Evolutionary conservation across 37 sponge, comb jelly and placozoan species (phyloP).

Genomic region (Hormiphora californensis): DNA sequence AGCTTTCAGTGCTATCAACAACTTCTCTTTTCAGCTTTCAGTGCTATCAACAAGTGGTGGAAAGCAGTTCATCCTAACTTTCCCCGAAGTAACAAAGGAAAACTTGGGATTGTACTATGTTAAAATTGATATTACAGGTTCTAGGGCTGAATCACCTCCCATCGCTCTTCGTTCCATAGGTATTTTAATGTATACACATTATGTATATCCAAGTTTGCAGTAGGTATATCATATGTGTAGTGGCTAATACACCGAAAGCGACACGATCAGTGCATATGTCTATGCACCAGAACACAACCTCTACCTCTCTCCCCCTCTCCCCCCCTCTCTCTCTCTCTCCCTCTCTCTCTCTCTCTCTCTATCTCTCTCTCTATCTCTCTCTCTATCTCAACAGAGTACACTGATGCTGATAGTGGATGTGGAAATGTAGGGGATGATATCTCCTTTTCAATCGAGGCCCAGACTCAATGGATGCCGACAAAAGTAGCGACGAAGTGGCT

Average conservation of each 20-base stretch:
- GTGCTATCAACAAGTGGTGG: no score
- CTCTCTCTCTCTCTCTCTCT: no score
- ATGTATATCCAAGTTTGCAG: neutral
- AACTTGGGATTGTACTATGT: neutral
- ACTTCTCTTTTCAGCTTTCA: no score
- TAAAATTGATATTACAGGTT: neutral
- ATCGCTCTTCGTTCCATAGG: slow-evolving; percentile 3
- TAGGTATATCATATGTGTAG: no score
- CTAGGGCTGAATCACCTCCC: neutral
- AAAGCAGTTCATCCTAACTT: no score
- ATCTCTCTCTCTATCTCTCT: no score
- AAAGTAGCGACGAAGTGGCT: neutral
- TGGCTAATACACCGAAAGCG: no score
- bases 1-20: no score
- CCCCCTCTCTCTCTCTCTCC: no score
- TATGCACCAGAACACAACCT: no score
- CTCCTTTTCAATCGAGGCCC: neutral
- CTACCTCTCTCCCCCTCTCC: no score
- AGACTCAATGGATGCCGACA: neutral
- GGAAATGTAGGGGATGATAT: neutral
- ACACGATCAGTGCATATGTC: no score
- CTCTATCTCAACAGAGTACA: neutral
- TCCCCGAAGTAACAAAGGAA: neutral
- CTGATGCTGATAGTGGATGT: neutral
- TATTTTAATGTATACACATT: neutral